Base-by-base conservation (phyloP, 2,888 invertebrate species). In the Mesorhabditis spiculigera region DNA sequence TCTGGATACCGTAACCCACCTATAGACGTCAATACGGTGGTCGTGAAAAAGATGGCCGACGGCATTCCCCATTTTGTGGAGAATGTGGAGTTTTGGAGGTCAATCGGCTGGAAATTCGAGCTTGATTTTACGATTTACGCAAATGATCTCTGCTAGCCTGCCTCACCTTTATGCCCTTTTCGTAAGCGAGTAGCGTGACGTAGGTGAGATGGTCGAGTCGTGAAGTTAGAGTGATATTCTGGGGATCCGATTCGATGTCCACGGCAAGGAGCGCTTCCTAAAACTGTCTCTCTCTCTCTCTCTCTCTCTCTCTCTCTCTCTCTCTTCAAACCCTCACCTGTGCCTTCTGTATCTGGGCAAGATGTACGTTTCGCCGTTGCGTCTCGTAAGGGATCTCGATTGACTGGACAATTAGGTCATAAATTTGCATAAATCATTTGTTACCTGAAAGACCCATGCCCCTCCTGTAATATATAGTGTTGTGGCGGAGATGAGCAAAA, bases 31-130 rank as follows among this genome's bases (percentile, higher is more conserved):
- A 82, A 73, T 10, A 83, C 78, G 6, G 82, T 82, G 16, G 78
- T 76, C n/a, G 82, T 78, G 71, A 82, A 82, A 71, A 81, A 82
- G 16, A 83, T 71, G 13, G 83, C 78, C 0, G 83, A 82, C 8
- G 82, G 79, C 69, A 84, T 77, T 4, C 74, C 81, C 85, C 85
- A 85, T 68, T 79, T 73, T 13, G 68, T 61, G 10, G 61, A 42
- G 45, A 74, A 74, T 4, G 75, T 78, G 2, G 71, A 65, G 68
- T 77, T 69, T 43, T 73, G 68, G 4, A 67, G 67, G 5, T 58
- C 66, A 1, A 68, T 63, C 5, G 28, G 68, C 74, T 71, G 68
- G 13, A 72, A 68, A n/a, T 67, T n/a, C 1, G 28, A 28, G 28
- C 28, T 28, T 3, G 3, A 3, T 28, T 28, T 28, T 28, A n/a